A percentile compares a stretch with the other conserved stretches of the same genome.
These are phyloP conservation scores for Cyphomyrus discorhynchus DNA, from an alignment of 2,113 vertebrate genomes.

Conservation along the genomic window DNA sequence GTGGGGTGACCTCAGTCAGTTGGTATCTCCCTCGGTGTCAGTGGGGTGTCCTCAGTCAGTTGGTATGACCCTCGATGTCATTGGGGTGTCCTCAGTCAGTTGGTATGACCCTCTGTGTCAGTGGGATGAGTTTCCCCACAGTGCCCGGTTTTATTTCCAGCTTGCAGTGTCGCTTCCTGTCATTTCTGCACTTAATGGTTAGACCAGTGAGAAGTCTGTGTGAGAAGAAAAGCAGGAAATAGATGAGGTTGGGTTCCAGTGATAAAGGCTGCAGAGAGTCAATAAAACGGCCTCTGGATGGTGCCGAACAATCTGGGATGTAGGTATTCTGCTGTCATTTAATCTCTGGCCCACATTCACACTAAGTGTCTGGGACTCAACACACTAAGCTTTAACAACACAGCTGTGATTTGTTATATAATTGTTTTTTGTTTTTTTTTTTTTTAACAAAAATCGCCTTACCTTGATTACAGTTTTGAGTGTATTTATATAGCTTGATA, in stretches of 20 bases:
- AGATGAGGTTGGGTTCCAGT: not conserved
- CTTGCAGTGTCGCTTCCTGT: not conserved
- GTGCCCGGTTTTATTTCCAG: not conserved
- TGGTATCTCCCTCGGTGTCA: not conserved
- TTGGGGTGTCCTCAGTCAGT: not conserved
- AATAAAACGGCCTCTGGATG: not conserved
- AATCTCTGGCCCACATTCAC: not conserved
- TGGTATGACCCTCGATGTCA: not conserved
- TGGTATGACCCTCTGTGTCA: not conserved
- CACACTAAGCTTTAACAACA: not conserved
- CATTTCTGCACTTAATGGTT: not conserved
- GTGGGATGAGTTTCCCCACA: not conserved
- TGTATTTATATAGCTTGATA: slow-evolving; percentile 2
- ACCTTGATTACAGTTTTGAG: not conserved
- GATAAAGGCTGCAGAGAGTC: not conserved
- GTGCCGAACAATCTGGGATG: not conserved
- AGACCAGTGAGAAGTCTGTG: not conserved
- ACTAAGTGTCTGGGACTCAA: not conserved
- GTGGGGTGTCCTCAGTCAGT: not conserved
- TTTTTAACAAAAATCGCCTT: not conserved
- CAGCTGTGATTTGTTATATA: not conserved
- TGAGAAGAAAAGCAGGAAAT: not conserved
- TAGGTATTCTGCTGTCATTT: not conserved
- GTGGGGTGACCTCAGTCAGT: not conserved
- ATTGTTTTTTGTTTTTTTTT: not conserved